Conservation (phyloP, 2,797 vertebrate species). For the Hephaestus fuliginosus region DNA sequence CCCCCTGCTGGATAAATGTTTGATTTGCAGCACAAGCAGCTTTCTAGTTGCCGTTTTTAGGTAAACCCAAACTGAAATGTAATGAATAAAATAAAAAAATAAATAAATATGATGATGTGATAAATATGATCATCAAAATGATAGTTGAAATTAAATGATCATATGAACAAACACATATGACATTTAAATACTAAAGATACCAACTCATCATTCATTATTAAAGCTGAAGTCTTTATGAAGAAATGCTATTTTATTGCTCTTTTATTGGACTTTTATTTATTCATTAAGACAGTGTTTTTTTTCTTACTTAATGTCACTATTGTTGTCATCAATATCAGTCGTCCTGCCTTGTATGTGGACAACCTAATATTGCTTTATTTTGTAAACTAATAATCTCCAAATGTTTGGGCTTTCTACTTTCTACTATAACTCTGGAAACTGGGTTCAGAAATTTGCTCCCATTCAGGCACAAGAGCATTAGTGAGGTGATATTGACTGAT, state of each 20-base stretch:
- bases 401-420: background rate
- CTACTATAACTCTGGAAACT: background rate
- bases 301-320: background rate
- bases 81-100: no score
- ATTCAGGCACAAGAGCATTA: background rate
- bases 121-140: no score
- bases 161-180: background rate
- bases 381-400: background rate
- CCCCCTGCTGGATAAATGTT: slow-evolving; percentile 31
- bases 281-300: background rate
- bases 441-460: background rate
- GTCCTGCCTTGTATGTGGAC: background rate
- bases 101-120: no score
- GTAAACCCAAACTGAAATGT: no score
- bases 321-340: background rate
- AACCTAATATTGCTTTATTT: background rate
- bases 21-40: background rate
- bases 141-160: background rate
- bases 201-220: background rate
- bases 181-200: background rate
- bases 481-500: background rate
- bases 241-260: background rate
- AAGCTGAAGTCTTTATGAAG: background rate
- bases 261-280: background rate
- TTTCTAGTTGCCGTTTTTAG: background rate